Base-by-base conservation (phyloP, 2,888 invertebrate genomes). In the Oxycera nigricornis region DNA sequence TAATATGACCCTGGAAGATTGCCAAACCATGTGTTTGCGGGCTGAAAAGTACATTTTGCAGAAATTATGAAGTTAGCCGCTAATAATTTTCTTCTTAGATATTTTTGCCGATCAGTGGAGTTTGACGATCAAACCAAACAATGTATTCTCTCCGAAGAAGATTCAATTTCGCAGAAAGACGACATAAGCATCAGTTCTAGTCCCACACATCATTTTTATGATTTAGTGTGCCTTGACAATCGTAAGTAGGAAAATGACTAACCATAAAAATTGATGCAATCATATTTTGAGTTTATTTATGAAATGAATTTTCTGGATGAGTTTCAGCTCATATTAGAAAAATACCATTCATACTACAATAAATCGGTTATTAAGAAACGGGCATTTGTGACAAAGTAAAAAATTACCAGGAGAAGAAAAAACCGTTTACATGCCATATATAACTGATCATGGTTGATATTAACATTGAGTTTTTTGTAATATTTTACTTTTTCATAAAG, bases 81-180 rank as follows among this genome's bases (percentile, higher is more conserved):
- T 24, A 39, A 26, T 22, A 28, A 46, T 65, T 17, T 46, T 72
- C 52, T 52, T 67, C 74, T 31, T 79, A 91, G 91, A 82, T 91
- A 93, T 83, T 94, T 94, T 81, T 95, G 95, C 82, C 91, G 95
- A 31, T 95, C 95, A 1, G 92, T 96, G 57, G 94, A 95, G 82
- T 95, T 93, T 81, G 95, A 96, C 81, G 94, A 94, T 79, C 92
- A 93, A 88, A 93, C 93, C 2, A 90, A 92, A 73, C 92, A 93
- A 80, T 96, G 96, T 80, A 92, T 94, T n/a, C 88, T 96, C 52
- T 95, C 94, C 0, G 95, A 95, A 84, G 96, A 96, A 85, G 95
- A 96, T 82, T 95, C 95, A 0, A 91, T 94, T 50, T 95, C 94
- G 0, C 94, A 94, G 83, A 94, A 94, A 82, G 94, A 95, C 82